Percentiles rank a stretch among this genome's conserved stretches.
phyloP scores from a whole-genome alignment of 2,113 vertebrate species.

The Eleginops maclovinus region DNA sequence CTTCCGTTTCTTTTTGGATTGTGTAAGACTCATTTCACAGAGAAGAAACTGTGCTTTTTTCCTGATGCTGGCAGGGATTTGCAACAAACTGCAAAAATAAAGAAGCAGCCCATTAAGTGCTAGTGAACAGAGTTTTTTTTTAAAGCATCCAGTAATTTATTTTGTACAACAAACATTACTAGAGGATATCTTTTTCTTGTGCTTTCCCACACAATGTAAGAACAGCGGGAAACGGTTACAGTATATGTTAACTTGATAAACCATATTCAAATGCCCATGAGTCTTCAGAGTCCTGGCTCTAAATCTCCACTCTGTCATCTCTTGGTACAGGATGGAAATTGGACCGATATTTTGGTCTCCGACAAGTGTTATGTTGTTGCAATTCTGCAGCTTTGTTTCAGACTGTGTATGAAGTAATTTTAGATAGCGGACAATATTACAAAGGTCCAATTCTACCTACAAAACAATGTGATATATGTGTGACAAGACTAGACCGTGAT shows the following conservation, averaged over 20 bases:
- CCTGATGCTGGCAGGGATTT: constrained; percentile 54
- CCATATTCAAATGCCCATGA: constrained; percentile 24
- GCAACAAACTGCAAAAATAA: constrained; percentile 46
- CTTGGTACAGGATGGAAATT: constrained; percentile 22
- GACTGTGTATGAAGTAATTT: constrained; percentile 2
- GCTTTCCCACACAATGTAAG: neutral
- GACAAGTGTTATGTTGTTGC: constrained; percentile 38
- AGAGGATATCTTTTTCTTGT: constrained; percentile 10
- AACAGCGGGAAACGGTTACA: neutral
- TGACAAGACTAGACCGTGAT: neutral
- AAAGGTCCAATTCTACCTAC: neutral
- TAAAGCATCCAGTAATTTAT: constrained; percentile 17
- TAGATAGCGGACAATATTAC: neutral
- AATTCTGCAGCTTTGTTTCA: constrained; percentile 32
- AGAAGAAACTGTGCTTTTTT: constrained; percentile 10
- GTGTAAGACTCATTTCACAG: constrained; percentile 46
- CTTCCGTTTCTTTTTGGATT: constrained; percentile 40
- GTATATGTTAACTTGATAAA: neutral
- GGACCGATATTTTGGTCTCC: constrained; percentile 20
- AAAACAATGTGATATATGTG: neutral
- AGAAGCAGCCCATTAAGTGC: constrained; percentile 17
- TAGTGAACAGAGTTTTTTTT: constrained; percentile 14
- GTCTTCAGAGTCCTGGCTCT: constrained; percentile 53
- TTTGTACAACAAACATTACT: constrained; percentile 12
- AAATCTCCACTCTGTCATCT: constrained; percentile 50